Base-by-base conservation (phyloP, 2,797 vertebrate genomes). In the Anomalospiza imberbis region DNA sequence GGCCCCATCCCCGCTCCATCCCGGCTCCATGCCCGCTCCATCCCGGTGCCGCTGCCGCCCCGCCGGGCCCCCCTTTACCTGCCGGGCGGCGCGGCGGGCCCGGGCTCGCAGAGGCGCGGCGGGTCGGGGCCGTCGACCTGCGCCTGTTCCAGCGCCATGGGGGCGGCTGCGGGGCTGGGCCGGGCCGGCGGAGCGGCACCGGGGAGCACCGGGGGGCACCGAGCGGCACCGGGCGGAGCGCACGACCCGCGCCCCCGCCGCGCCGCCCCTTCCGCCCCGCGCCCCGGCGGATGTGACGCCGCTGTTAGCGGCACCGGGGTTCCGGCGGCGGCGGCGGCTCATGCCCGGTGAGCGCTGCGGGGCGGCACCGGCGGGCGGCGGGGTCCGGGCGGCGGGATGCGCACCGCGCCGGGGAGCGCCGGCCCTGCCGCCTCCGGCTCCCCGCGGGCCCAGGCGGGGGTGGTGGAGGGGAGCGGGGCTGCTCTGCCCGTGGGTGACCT, bases 91-190 rank as follows among this genome's bases (percentile, higher is more conserved):
- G 67, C 67, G 67, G 67, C 48, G 67, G 67, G 67, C 48, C 67
- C 84, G 42, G 78, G 91, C 85, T 88, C 85, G 91, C 79, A 53
- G 73, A 92, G 90, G 32, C 70, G 83, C 89, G 89, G 92, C 47
- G 74, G 66, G 92, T 91, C 83, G 89, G 97, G 94, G 80, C 88
- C 96, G 16, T 76, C 77, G 32, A 17, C 38, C 76, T 81, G 82
- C 42, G 87, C 60, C 65, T 66, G 87, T 29, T 93, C 91, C 82
- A 85, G 82, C 48, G 86, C 81, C 86, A 89, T 93, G 74, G 55
- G 55, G 20, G 48, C 10, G 6, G 75, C 32, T 19, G 70, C 48
- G 45, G 28, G 24, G 48, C 36, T 20, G 28, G 54, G 53, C 45
- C 45, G 50, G 65, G 36, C 51, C 45, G 51, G 34, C 31, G 28